A percentile compares a stretch with the other conserved stretches of the same genome.
These are phyloP conservation scores for Fregata magnificens DNA, from an alignment of 2,113 vertebrate genomes.

Conservation along the genomic window DNA sequence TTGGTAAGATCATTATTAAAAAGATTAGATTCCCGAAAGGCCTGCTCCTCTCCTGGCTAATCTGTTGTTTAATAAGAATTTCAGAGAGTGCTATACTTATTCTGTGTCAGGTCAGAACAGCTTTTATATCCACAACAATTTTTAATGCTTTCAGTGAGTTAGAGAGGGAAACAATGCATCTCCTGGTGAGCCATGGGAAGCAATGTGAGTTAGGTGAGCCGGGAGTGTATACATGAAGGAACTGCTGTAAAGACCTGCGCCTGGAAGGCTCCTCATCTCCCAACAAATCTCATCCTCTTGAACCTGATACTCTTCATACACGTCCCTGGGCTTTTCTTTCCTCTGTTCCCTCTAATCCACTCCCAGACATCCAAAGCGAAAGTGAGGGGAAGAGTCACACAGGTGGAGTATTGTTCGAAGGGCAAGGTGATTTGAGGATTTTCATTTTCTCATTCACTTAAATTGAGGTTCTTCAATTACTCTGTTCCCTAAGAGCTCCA, in stretches of 20 bases:
- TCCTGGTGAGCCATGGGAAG: not conserved
- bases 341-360: not conserved
- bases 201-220: not conserved
- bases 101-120: not conserved
- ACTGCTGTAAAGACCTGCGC: not conserved
- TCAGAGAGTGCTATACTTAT: not conserved
- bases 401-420: not conserved
- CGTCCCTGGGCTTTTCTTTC: not conserved
- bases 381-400: not conserved
- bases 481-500: not conserved
- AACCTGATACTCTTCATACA: not conserved
- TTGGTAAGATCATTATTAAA: not conserved
- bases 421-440: not conserved
- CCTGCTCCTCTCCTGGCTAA: not conserved
- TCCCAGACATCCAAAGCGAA: not conserved
- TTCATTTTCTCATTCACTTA: not conserved
- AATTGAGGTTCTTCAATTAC: not conserved
- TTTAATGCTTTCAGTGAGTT: not conserved
- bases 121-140: not conserved
- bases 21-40: not conserved
- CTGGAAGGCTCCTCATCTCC: not conserved
- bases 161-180: not conserved
- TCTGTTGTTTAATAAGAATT: not conserved
- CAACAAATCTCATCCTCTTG: not conserved
- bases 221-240: not conserved